These are phyloP conservation scores for Varanus salvator DNA, from an alignment of 2,113 vertebrate genomes.

Conservation along the genomic window DNA sequence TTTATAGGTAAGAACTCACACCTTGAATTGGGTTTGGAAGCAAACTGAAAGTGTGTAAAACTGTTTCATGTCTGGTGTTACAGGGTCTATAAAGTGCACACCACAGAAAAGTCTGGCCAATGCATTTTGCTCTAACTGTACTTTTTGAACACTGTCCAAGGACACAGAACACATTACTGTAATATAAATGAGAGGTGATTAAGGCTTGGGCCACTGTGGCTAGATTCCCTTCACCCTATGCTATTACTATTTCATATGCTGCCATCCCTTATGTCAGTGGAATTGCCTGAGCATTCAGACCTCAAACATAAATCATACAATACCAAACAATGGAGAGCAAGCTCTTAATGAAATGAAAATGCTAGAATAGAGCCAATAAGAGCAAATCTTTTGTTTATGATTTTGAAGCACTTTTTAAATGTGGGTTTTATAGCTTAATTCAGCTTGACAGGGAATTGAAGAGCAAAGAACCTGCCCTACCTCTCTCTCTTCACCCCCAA, in stretches of 20 bases:
- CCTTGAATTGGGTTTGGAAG: no score
- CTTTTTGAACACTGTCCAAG: no score
- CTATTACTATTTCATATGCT: not conserved
- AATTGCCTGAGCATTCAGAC: not conserved
- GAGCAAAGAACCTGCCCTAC: not conserved
- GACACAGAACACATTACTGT: no score
- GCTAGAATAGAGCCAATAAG: conserved; percentile 4
- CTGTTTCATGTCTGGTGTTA: no score
- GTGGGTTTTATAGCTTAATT: not conserved
- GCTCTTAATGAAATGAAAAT: conserved; percentile 34
- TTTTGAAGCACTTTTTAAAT: conserved; percentile 31
- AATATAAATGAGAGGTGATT: no score
- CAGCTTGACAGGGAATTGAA: not conserved
- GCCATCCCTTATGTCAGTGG: not conserved
- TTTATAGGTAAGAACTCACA: not conserved
- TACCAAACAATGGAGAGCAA: conserved; percentile 41
- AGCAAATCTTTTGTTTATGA: conserved; percentile 15
- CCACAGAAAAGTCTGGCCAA: no score
- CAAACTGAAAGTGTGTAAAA: no score
- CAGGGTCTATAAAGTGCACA: conserved; percentile 23
- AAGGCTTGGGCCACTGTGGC: no score
- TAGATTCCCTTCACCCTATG: not conserved
- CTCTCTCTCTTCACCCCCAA: conserved; percentile 23
- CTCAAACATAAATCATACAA: not conserved
- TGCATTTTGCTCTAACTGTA: no score